Base-by-base conservation (phyloP, 2,797 vertebrate species). In the Amniataba percoides region DNA sequence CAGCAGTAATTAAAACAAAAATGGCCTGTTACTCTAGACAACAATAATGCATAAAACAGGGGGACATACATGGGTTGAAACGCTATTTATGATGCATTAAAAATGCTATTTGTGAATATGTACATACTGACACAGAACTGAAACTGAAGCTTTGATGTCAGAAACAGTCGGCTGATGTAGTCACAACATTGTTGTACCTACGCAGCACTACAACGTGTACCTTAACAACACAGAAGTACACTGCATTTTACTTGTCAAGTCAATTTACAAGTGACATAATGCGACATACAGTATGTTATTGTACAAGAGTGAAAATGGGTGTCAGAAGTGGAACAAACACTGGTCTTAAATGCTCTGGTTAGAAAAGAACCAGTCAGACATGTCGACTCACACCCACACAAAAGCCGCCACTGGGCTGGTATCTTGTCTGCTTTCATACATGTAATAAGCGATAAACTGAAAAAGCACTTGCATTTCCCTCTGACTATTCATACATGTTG, bases 51-150 rank as follows among this genome's bases (percentile, higher is more conserved):
- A 85, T 9, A 42, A 71, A 76, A 48, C 40, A 39, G 48, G 23
- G 39, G 27, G n/a, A n/a, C n/a, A 62, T 65, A 23, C 48, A 40
- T 67, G 46, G 77, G 67, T 74, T 61, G 42, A 73, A 77, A 82
- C 14, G 18, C 45, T 71, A 25, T 2, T 77, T 60, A 14, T n/a
- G 11, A 64, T 56, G 36, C 48, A 16, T 25, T 59, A 1, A 71
- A 74, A 70, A 62, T 21, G 11, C 8, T 19, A 23, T 65, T 34
- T 42, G n/a, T 62, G 42, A 16, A 59, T 45, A 63, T 46, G 19
- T 43, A 27, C 4, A 9, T 18, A 43, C 10, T 25, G 3, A 18
- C 12, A 51, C 23, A 27, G 31, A 43, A 9, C 19, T 9, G 21
- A 43, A 59, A 57, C 15, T 46, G 10, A 46, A 3, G 31, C n/a